Conservation (phyloP, 2,113 vertebrate genomes). For the Marmota monax region DNA sequence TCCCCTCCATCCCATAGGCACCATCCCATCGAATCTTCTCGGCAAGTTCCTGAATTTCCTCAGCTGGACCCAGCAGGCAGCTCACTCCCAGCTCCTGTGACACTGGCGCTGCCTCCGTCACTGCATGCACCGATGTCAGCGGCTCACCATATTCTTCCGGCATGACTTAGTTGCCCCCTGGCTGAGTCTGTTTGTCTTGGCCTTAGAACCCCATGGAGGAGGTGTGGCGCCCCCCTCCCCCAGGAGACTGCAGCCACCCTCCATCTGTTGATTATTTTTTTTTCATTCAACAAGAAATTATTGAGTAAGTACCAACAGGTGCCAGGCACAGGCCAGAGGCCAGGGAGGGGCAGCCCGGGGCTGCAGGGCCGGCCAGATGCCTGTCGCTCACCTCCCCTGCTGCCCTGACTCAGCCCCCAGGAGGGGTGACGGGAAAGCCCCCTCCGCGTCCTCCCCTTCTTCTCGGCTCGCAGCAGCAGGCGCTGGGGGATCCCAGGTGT, state of each 20-base stretch:
- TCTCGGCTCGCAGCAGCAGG: constrained; percentile 63
- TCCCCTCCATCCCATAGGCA: background rate
- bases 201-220: accelerated
- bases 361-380: background rate
- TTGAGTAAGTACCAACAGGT: accelerated
- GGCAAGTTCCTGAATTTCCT: background rate
- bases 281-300: background rate
- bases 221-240: too few relatives aligned
- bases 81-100: accelerated
- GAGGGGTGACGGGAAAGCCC: constrained; percentile 80
- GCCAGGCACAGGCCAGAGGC: background rate
- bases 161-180: too few relatives aligned
- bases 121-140: background rate
- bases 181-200: background rate
- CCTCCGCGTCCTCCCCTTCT: constrained; percentile 73
- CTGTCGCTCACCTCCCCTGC: constrained; percentile 65
- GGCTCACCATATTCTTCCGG: too few relatives aligned
- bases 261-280: background rate
- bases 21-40: too few relatives aligned
- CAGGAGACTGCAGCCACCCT: background rate
- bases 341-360: background rate
- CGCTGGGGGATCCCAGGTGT: constrained; percentile 77
- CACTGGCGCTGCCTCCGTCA: accelerated
- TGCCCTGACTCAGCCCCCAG: constrained; percentile 76
- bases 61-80: too few relatives aligned